Base-by-base conservation (phyloP, 2,888 invertebrate genomes). In the Cosmia pyralina region DNA sequence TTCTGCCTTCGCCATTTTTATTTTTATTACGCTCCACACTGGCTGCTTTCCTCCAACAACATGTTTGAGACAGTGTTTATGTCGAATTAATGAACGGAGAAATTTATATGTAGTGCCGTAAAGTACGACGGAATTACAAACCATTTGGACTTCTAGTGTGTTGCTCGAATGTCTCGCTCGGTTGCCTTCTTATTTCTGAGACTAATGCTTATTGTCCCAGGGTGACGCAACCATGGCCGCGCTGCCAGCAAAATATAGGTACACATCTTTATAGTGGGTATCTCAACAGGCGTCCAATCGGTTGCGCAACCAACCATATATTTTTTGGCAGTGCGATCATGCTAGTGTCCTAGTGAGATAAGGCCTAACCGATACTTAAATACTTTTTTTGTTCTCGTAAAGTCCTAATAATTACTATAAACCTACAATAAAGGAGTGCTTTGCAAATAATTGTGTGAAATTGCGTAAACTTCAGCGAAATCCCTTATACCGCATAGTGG, bases 51-150 rank as follows among this genome's bases (percentile, higher is more conserved):
- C 92, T 95, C 88, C 87, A 88, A 90, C 89, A 89, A 88, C 87
- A 86, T 89, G 87, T 90, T 96, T 97, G 97, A 96, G 97, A 98
- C 98, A 96, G 97, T 97, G 96, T 97, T 97, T 95, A 97, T 97
- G 96, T 97, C 97, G 96, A 72, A 85, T 72, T 73, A 71, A 83
- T 79, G 76, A 73, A 66, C 72, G 69, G 66, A 78, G 38, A 68
- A 79, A 84, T 72, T 53, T 82, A 83, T 79, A 62, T 77, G 67
- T 74, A 72, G 46, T 75, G 72, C 50, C 67, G 53, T 85, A 60
- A 64, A 74, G 53, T 65, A 67, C 67, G 68, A 53, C 22, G 58
- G 65, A 60, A 69, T 76, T 81, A 74, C 72, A 75, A 81, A 76
- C 69, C 77, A 66, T 77, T 75, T 68, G 44, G 48, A 52, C 55